Conservation (phyloP, 2,888 invertebrate species). For the Pasiphila rectangulata region DNA sequence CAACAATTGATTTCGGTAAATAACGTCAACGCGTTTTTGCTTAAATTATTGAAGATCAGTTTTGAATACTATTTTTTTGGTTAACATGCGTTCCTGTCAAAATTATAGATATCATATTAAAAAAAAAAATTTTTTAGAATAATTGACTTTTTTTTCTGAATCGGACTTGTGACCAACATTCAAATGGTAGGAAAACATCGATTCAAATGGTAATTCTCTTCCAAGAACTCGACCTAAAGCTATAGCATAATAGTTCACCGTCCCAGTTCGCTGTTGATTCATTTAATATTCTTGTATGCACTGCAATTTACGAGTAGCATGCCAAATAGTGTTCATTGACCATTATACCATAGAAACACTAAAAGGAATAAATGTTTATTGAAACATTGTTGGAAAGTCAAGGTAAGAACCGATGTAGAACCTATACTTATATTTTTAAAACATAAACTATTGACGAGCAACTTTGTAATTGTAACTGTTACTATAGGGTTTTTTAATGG, state of each 20-base stretch:
- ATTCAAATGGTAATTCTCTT: conserved; percentile 23
- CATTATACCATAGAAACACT: conserved; percentile 4
- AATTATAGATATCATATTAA: too few species aligned
- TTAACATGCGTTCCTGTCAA: too few species aligned
- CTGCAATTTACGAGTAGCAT: conserved; percentile 25
- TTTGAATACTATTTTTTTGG: too few species aligned
- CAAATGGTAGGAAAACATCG: conserved; percentile 11
- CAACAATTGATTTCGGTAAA: conserved; percentile 22
- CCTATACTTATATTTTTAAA: not conserved
- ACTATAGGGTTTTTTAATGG: too few species aligned
- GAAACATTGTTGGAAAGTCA: not conserved
- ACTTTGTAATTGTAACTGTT: too few species aligned
- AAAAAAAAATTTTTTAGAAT: too few species aligned
- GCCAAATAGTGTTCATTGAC: conserved; percentile 16
- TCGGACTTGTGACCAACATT: too few species aligned
- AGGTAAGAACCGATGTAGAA: not conserved
- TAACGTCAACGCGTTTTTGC: not conserved
- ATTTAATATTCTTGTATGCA: conserved; percentile 32
- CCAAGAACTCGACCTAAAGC: conserved; percentile 20
- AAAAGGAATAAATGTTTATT: too few species aligned
- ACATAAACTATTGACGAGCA: not conserved
- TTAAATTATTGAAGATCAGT: too few species aligned
- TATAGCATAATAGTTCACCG: conserved; percentile 18
- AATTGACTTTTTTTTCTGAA: too few species aligned
- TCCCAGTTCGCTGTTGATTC: conserved; percentile 27